phyloP scores from a whole-genome alignment of 2,888 invertebrate genomes.

The Mesorhabditis sp. region DNA sequence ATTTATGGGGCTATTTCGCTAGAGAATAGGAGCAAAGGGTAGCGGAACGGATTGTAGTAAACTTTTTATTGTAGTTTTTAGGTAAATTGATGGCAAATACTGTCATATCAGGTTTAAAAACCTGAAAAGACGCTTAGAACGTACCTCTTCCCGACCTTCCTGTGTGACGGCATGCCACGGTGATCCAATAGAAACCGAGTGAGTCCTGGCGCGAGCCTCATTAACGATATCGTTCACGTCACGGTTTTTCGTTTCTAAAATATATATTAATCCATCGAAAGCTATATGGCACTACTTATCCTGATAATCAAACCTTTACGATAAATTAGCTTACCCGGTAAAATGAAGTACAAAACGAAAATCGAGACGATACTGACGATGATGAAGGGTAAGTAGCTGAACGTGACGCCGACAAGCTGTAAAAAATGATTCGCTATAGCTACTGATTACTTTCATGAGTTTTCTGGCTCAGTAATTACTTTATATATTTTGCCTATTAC shows the following conservation, averaged over 20 bases:
- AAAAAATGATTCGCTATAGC: slow-evolving; percentile 14
- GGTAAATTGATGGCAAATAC: not conserved
- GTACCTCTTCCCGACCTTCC: not conserved
- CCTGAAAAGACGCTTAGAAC: not conserved
- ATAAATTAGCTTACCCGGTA: slow-evolving; percentile 37
- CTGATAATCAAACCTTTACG: not conserved
- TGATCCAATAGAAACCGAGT: slow-evolving; percentile 29
- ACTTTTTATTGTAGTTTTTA: not conserved
- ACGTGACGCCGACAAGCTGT: slow-evolving; percentile 53
- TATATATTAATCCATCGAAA: not conserved
- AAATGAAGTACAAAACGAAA: slow-evolving; percentile 42
- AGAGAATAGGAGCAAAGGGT: too few relatives aligned
- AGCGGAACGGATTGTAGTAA: too few relatives aligned
- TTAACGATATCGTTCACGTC: slow-evolving; percentile 33
- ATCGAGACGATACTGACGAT: slow-evolving; percentile 48
- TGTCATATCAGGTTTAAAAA: not conserved
- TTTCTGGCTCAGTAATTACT: not conserved
- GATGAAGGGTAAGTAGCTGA: slow-evolving; percentile 61
- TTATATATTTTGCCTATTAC: slow-evolving; percentile 14
- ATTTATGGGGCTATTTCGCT: too few relatives aligned
- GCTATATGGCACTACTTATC: not conserved
- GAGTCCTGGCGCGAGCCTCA: slow-evolving; percentile 33
- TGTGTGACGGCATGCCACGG: slow-evolving; percentile 32
- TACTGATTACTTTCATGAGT: not conserved
- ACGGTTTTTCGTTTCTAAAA: slow-evolving; percentile 38